phyloP scores from a whole-genome alignment of 2,888 invertebrate genomes.

The Pasiphila rectangulata region DNA sequence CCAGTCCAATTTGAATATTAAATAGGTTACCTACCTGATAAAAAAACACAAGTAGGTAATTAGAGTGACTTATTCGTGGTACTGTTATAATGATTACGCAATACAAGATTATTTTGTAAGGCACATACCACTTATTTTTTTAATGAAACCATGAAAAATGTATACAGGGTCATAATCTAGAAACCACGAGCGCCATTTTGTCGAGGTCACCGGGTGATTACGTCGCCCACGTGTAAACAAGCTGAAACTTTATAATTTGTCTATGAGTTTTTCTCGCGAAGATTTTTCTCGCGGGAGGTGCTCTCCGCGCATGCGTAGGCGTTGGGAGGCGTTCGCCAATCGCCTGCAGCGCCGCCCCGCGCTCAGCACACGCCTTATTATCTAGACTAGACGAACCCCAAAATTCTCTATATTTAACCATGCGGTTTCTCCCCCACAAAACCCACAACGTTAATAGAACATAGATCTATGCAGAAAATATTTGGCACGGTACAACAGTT shows the following conservation, averaged over 20 bases:
- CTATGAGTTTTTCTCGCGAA: conserved; percentile 41
- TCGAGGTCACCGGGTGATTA: conserved; percentile 48
- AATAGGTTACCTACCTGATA: conserved; percentile 31
- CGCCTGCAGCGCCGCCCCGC: conserved; percentile 67
- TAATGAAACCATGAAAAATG: conserved; percentile 14
- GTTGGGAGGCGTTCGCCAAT: conserved; percentile 81
- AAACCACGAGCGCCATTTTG: conserved; percentile 57
- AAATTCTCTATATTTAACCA: conserved; percentile 30
- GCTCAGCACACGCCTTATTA: conserved; percentile 52
- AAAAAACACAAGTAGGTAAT: conserved; percentile 5
- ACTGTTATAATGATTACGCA: conserved; percentile 4
- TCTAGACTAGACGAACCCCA: conserved; percentile 35
- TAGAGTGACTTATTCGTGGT: conserved; percentile 5
- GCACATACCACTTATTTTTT: too few relatives aligned
- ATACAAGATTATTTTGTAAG: conserved; percentile 9
- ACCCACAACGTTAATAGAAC: conserved; percentile 22
- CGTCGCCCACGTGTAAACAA: conserved; percentile 61
- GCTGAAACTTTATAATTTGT: conserved; percentile 50
- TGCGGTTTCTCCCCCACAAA: conserved; percentile 2
- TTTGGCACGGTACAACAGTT: conserved; percentile 28
- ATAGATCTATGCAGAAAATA: conserved; percentile 22
- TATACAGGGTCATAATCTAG: conserved; percentile 39
- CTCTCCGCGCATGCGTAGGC: conserved; percentile 73
- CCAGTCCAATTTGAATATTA: conserved; percentile 47
- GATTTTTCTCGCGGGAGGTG: conserved; percentile 67